Percentiles rank a stretch among this genome's conserved stretches.
Conservation (phyloP, 2,797 vertebrate species). For the Phalanger gymnotis region DNA sequence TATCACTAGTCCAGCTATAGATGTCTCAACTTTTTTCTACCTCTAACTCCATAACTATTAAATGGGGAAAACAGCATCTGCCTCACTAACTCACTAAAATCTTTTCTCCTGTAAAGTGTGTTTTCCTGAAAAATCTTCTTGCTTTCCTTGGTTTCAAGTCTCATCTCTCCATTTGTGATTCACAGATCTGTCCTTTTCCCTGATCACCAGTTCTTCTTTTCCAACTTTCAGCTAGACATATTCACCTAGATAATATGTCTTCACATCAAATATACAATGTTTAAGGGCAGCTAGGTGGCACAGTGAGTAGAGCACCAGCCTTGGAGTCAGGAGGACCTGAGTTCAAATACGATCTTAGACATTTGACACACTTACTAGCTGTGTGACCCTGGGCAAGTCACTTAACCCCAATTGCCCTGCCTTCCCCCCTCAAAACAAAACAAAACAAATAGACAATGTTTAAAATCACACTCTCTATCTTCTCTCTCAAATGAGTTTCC, state of each 20-base stretch:
- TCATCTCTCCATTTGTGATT: neutral
- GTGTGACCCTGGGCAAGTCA: too few relatives aligned
- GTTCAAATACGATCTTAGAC: too few relatives aligned
- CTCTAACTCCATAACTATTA: neutral
- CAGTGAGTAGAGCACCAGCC: too few relatives aligned
- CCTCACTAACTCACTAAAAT: neutral
- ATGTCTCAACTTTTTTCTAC: neutral
- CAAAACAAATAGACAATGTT: neutral
- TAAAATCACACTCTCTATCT: neutral
- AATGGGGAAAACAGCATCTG: neutral
- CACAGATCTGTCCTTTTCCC: neutral
- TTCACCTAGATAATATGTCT: neutral
- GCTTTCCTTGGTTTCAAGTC: neutral
- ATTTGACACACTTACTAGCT: too few relatives aligned
- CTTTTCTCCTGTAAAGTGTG: neutral
- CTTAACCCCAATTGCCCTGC: too few relatives aligned
- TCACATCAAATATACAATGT: neutral
- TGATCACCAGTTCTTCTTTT: neutral
- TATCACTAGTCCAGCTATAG: neutral
- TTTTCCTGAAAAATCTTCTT: neutral
- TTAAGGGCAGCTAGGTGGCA: too few relatives aligned
- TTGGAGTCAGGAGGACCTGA: too few relatives aligned
- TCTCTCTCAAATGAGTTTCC: neutral
- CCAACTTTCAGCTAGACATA: neutral
- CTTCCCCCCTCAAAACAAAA: too few relatives aligned